Evolutionary conservation across 2,888 invertebrate species (phyloP), one percentile per base, ranked within the genome.

Genomic region (Pseudococcus longispinus): DNA sequence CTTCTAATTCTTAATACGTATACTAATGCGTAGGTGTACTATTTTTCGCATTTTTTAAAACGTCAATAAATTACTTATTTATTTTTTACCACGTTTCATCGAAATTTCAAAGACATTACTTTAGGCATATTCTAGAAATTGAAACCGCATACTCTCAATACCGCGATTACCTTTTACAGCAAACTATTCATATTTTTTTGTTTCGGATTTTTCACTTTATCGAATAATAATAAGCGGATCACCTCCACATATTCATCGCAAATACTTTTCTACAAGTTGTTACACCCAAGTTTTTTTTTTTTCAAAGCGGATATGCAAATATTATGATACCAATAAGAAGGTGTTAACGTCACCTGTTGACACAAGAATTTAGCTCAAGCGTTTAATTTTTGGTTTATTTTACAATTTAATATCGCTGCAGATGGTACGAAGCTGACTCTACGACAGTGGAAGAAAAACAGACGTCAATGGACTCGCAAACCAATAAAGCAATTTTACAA

Each of bases 171-270:
- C 55, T n/a, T 55, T 83, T 46, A 32, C 23, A 26, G 51, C 23
- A 51, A 46, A 2, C 23, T 2, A 15, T 26, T 11, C n/a, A 29
- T 83, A 44, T 83, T 44, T 46, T 26, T 32, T 46, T n/a, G 51
- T n/a, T 46, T 83, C 18, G 11, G 15, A 51, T 83, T 83, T 83
- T 51, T 44, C 55, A 20, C 42, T 20, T 42, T 42, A n/a, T 80
- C 37, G 77, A 80, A 77, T 26, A 32, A 77, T n/a, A n/a, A 42
- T 29, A 37, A 80, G 77, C 42, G 3, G 77, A 80, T 80, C 32
- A 80, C 77, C 77, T 80, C 32, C 77, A 18, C 77, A 80, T n/a
- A 32, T 80, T 42, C 37, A 42, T 11, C 46, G 29, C 83, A 23
- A 46, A 26, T 55, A 29, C 42, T 83, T 29, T n/a, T 46, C 13